Base-by-base conservation (phyloP, 1,140 invertebrate genomes). In the Lepidotrigona ventralis region DNA sequence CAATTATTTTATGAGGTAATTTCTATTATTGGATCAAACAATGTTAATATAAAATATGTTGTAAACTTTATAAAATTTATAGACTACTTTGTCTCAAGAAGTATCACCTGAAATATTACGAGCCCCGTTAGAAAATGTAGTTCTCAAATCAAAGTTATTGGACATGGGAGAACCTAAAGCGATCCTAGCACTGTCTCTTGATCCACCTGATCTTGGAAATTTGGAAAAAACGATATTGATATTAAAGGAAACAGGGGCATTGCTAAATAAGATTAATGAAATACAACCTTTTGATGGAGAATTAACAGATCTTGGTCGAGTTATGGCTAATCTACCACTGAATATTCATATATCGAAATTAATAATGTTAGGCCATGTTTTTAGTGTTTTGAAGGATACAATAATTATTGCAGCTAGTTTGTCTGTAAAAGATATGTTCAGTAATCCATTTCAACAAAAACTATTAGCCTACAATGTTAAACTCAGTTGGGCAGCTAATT, bases 331-430 rank as follows among this genome's bases (percentile, higher is more conserved):
- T 69, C 93, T 99, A 60, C 98, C 98, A 0, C 89, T 99, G 0
- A 97, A 99, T 90, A 96, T 98, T 21, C 95, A 95, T 66, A 91
- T 98, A 9, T 95, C 97, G 19, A 98, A 98, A 91, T 94, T 99
- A 0, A 97, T 99, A 63, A 94, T 98, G 64, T 93, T 99, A 0
- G 98, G 98, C 2, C 96, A 98, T 92, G 96, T 98, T 23, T 99
- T 98, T 90, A 97, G 97, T 79, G 95, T 98, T 60, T 92, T 99
- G 0, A 96, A 97, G 51, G 98, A 99, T 85, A 94, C 96, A 17
- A 96, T 99, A 56, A 97, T 98, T 76, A 99, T 99, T 91, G 98
- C 97, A 86, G 97, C 98, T 83, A 96, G 97, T 15, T 95, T 99
- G 93, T 96, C 96, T 4, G 94, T 97, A 2, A 98, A 97, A 88